A percentile compares a stretch with the other conserved stretches of the same genome.
These are phyloP conservation scores for Cataglyphis cursor DNA, from an alignment of 2,888 invertebrate species.

Conservation along the genomic window DNA sequence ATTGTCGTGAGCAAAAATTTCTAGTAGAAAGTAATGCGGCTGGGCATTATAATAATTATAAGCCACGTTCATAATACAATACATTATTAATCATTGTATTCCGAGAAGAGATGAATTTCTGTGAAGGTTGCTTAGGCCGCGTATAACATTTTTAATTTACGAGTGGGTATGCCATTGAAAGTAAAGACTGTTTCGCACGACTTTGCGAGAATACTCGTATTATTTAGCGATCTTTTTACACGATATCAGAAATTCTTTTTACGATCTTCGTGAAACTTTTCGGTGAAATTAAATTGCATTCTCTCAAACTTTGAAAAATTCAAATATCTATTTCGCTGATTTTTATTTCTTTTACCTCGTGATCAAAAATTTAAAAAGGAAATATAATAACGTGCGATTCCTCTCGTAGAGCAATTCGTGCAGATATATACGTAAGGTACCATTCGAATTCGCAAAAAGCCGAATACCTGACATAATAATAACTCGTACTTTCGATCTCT, in stretches of 20 bases:
- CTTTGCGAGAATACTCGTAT: not conserved
- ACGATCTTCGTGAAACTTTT: not conserved
- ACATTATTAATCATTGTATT: conserved; percentile 39
- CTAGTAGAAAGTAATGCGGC: conserved; percentile 40
- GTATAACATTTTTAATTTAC: conserved; percentile 26
- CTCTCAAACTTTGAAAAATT: not conserved
- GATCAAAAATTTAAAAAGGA: not conserved
- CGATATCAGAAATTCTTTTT: not conserved
- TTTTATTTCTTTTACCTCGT: not conserved
- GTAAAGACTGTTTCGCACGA: conserved; percentile 18
- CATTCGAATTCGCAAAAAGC: not conserved
- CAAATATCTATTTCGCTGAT: not conserved
- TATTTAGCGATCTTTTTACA: not conserved
- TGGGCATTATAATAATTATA: conserved; percentile 41
- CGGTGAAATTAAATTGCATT: not conserved
- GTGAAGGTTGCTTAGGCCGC: not conserved
- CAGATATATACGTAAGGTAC: not conserved
- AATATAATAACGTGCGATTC: not conserved
- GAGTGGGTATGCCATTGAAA: not conserved
- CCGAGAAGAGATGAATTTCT: conserved; percentile 20
- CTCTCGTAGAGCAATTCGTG: not conserved
- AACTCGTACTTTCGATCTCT: conserved; percentile 1
- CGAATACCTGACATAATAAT: not conserved
- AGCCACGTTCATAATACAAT: not conserved
- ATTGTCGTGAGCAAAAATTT: conserved; percentile 40